phyloP scores from a whole-genome alignment of 2,113 vertebrate species.

The Paradisaea rubra region DNA sequence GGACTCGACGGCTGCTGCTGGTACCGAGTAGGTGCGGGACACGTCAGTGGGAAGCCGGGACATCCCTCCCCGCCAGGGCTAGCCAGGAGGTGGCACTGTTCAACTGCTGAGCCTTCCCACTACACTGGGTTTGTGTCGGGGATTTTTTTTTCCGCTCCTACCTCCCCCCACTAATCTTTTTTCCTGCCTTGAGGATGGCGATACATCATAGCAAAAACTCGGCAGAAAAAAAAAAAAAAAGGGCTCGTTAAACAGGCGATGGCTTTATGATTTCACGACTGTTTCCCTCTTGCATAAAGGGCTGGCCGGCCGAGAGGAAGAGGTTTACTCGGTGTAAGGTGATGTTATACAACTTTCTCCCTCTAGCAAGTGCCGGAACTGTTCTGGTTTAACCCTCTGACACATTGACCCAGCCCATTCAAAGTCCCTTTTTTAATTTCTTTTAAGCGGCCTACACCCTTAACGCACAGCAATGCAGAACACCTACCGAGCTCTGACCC shows the following conservation, averaged over 20 bases:
- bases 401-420: slow-evolving; percentile 33
- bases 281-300: neutral
- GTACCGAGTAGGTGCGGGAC: neutral
- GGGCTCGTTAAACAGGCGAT: neutral
- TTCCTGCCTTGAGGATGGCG: slow-evolving; percentile 29
- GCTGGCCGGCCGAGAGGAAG: neutral
- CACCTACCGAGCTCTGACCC: neutral
- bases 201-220: neutral
- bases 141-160: accelerated
- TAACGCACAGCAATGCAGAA: neutral
- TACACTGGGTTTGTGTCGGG: accelerated
- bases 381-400: slow-evolving; percentile 19
- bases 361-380: neutral
- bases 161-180: neutral
- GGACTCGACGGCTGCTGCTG: neutral
- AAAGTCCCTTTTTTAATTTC: neutral
- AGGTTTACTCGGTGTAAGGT: neutral
- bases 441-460: slow-evolving; percentile 9
- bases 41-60: neutral
- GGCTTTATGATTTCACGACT: neutral
- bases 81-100: slow-evolving; percentile 66
- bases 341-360: neutral
- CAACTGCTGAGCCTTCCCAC: neutral
- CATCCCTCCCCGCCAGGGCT: neutral
- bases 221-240: no score